Conservation (phyloP, 2,113 vertebrate genomes). For the Acanthisitta chloris region DNA sequence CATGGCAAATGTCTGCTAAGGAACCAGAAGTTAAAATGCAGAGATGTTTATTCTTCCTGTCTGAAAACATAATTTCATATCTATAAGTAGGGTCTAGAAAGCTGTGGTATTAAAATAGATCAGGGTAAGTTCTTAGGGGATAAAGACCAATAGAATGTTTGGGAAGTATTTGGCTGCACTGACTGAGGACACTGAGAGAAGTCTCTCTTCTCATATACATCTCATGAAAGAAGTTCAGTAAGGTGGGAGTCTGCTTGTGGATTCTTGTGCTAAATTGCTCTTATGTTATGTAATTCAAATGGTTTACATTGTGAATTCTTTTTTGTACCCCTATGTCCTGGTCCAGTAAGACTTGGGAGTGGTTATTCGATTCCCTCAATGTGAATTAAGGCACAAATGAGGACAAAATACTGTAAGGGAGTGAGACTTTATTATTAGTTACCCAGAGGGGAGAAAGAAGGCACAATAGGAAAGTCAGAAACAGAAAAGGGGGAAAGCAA, state of each 20-base stretch:
- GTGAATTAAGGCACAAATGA: too few species aligned
- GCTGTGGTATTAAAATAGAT: neutral
- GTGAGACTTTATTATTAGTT: too few species aligned
- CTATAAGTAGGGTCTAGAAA: neutral
- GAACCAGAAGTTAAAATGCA: neutral
- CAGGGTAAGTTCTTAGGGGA: neutral
- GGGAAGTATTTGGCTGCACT: neutral
- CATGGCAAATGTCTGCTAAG: neutral
- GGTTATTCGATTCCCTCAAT: too few species aligned
- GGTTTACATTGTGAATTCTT: neutral
- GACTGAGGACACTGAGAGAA: neutral
- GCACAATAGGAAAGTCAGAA: too few species aligned
- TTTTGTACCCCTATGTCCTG: neutral
- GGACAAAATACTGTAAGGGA: too few species aligned
- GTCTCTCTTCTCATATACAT: neutral
- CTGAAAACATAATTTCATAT: neutral
- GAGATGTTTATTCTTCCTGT: neutral
- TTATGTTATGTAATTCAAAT: neutral
- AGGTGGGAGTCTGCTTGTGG: neutral
- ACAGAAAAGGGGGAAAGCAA: too few species aligned
- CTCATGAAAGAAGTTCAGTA: neutral
- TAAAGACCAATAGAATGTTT: neutral
- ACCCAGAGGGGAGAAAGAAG: too few species aligned
- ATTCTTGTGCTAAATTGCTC: neutral
- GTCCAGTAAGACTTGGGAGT: too few species aligned